phyloP scores from a whole-genome alignment of 2,797 vertebrate species.

The Sebastes iracundus region DNA sequence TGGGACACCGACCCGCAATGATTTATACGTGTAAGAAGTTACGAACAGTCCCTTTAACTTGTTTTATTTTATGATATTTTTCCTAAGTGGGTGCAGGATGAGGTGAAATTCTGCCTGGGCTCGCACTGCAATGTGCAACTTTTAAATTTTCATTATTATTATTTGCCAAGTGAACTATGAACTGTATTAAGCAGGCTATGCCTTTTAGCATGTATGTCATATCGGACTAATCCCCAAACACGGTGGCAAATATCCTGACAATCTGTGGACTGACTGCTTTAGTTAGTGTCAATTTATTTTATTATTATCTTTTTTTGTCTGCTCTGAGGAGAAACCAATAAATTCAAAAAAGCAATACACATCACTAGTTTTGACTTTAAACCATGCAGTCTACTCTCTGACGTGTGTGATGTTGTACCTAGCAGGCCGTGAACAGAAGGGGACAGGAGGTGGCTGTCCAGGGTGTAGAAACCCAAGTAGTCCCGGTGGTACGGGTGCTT shows the following conservation, averaged over 20 bases:
- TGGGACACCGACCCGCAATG: no score
- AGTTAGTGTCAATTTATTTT: neutral
- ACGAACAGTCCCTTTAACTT: no score
- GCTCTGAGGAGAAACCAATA: neutral
- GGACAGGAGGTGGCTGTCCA: conserved; percentile 88
- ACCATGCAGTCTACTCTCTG: neutral
- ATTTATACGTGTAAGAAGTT: no score
- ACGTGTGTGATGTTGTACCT: conserved; percentile 81
- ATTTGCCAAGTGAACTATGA: neutral
- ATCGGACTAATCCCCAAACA: neutral
- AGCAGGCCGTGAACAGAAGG: conserved; percentile 88
- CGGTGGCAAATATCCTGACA: neutral
- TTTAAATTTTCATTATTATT: neutral
- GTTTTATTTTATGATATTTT: neutral
- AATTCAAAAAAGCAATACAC: neutral
- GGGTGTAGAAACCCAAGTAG: conserved; percentile 92
- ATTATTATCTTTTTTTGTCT: neutral
- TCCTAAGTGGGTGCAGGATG: neutral
- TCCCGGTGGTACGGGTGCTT: conserved; percentile 87
- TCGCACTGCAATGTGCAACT: neutral
- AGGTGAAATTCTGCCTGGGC: neutral
- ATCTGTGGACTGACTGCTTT: neutral
- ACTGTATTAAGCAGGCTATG: neutral
- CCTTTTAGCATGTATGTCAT: neutral
- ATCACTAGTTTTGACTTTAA: neutral